These are phyloP conservation scores for Cantharis flavilabris DNA, from an alignment of 2,888 invertebrate genomes.

Conservation along the genomic window DNA sequence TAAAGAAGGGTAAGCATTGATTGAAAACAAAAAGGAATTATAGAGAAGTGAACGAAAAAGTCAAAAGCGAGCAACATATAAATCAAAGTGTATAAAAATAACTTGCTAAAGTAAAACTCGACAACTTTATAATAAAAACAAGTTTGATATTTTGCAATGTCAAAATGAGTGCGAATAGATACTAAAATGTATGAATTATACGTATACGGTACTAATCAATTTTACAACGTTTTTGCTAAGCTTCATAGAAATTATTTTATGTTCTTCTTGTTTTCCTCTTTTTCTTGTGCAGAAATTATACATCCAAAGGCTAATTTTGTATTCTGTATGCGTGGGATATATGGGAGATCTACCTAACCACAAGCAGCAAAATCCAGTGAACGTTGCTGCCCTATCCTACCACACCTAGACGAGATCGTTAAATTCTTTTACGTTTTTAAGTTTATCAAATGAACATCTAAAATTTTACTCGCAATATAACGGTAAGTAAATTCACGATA, in stretches of 20 bases:
- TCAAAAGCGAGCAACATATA: neutral
- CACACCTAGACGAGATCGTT: neutral
- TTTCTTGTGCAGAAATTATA: neutral
- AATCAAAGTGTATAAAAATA: neutral
- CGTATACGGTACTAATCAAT: neutral
- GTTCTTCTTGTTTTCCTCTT: neutral
- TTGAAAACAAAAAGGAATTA: neutral
- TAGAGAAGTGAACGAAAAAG: neutral
- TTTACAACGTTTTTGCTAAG: neutral
- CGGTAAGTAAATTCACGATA: slow-evolving; percentile 11
- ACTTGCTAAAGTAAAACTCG: neutral
- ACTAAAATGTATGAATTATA: neutral
- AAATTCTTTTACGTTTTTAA: neutral
- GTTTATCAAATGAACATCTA: neutral
- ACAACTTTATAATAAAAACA: neutral
- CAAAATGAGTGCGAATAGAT: neutral
- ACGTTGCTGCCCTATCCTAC: slow-evolving; percentile 5
- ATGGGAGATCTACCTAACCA: slow-evolving; percentile 37
- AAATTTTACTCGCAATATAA: neutral
- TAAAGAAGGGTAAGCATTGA: neutral
- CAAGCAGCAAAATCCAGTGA: slow-evolving; percentile 34
- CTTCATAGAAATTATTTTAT: slow-evolving; percentile 4
- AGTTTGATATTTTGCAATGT: neutral
- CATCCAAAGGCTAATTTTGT: slow-evolving; percentile 5
- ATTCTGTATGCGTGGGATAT: slow-evolving; percentile 42